Evolutionary conservation across 2,888 invertebrate genomes (phyloP).

Genomic region (Spicauda simplicius): DNA sequence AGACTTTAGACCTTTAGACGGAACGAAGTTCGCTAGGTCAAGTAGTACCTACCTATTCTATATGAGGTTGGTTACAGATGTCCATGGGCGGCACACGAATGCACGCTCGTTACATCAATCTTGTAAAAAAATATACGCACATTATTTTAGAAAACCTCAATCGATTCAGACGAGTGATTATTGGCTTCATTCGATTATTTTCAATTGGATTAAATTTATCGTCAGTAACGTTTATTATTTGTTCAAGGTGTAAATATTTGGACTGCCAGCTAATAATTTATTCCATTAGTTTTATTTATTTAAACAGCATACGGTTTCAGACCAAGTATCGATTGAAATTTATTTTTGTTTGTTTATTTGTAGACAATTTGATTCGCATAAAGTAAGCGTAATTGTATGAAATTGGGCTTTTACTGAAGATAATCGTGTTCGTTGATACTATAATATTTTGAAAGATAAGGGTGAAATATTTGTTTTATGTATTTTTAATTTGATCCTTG

Average conservation of each 20-base stretch:
- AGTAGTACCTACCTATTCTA: no score
- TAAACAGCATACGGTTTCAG: constrained; percentile 8
- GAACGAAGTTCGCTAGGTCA: no score
- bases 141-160: not conserved
- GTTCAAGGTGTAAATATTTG: constrained; percentile 24
- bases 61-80: no score
- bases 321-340: not conserved
- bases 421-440: no score
- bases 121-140: no score
- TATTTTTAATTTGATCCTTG: no score
- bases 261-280: constrained; percentile 28
- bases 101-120: no score
- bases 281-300: constrained; percentile 24
- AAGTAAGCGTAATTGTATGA: not conserved
- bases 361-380: not conserved
- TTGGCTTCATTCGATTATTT: constrained; percentile 15
- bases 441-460: no score
- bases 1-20: no score
- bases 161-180: not conserved
- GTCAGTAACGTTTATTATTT: constrained; percentile 17
- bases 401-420: no score
- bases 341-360: not conserved
- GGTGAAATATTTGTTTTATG: no score
- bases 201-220: constrained; percentile 13
- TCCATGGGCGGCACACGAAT: no score